Base-by-base conservation (phyloP, 2,888 invertebrate species). In the Eupeodes luniger region DNA sequence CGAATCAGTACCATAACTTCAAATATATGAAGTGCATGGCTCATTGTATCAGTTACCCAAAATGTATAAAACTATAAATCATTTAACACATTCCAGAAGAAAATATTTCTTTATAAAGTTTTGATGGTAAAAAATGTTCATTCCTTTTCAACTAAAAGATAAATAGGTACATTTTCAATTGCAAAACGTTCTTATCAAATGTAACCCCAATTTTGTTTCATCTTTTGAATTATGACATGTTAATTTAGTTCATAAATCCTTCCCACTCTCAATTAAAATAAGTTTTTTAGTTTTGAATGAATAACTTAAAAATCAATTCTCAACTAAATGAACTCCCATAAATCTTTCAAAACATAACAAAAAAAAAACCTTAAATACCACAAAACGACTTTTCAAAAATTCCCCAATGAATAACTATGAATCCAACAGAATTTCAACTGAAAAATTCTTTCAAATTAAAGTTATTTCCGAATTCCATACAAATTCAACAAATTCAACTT, bases 401-500 rank as follows among this genome's bases (percentile, higher is more conserved):
- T 72, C 34, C 59, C n/a, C 72, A 47, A 19, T 40, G 34, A 27
- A 72, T 10, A 59, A 57, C n/a, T 19, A 57, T 27, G 27, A 79
- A 79, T 64, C 19, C 80, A 75, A 40, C n/a, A 51, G 27, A 72
- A 51, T 57, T 75, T 57, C 55, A 61, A 55, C 53, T 19, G 27
- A 36, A 61, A 85, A 77, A 77, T 74, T 53, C 55, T 49, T 81
- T 16, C 5, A 77, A 77, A 70, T 81, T 69, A 85, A 49, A 67
- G 27, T 40, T 53, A 34, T 12, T 75, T 75, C 69, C 57, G 69
- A 83, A 83, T 86, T 59, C 78, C 49, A 83, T 51, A 53, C 69
- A 81, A 81, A 16, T 62, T 36, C 51, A 61, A 53, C 69, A 81
- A 81, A 16, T 62, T 36, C 51, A 61, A 83, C 40, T 57, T 14